Evolutionary conservation across 2,797 vertebrate genomes (phyloP).

Genomic region (Pachyuromys duprasi): DNA sequence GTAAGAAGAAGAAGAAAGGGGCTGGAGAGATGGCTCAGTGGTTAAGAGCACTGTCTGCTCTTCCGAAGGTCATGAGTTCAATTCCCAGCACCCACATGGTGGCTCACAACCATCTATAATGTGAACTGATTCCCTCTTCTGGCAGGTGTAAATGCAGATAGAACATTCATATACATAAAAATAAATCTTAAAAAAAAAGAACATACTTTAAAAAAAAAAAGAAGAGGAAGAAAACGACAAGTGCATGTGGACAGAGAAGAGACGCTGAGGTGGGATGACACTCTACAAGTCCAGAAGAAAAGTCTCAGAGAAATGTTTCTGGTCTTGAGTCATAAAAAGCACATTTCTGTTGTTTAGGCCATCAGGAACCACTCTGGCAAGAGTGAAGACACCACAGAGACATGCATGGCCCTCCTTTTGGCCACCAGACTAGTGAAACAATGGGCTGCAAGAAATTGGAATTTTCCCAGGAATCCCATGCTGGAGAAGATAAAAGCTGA

Average conservation of each 20-base stretch:
- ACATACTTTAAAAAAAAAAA: too few species aligned
- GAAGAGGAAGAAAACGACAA: neutral
- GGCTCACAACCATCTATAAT: too few species aligned
- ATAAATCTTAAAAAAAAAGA: too few species aligned
- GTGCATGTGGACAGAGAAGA: neutral
- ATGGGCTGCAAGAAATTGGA: too few species aligned
- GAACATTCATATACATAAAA: too few species aligned
- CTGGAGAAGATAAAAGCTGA: neutral
- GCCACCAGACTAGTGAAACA: neutral
- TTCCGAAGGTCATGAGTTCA: too few species aligned
- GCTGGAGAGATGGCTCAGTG: too few species aligned
- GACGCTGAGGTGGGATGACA: neutral
- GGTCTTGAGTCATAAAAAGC: neutral
- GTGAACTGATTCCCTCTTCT: too few species aligned
- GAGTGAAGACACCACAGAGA: neutral
- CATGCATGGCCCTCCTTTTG: neutral
- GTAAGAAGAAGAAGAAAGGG: neutral
- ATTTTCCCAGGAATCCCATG: neutral
- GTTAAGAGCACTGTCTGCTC: too few species aligned
- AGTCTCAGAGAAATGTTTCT: neutral
- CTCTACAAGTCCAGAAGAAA: neutral
- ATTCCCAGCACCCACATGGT: too few species aligned
- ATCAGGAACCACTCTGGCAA: neutral
- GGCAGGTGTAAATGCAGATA: too few species aligned
- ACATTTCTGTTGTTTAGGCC: neutral